phyloP scores from a whole-genome alignment of 2,888 invertebrate species.

The Allacma fusca region DNA sequence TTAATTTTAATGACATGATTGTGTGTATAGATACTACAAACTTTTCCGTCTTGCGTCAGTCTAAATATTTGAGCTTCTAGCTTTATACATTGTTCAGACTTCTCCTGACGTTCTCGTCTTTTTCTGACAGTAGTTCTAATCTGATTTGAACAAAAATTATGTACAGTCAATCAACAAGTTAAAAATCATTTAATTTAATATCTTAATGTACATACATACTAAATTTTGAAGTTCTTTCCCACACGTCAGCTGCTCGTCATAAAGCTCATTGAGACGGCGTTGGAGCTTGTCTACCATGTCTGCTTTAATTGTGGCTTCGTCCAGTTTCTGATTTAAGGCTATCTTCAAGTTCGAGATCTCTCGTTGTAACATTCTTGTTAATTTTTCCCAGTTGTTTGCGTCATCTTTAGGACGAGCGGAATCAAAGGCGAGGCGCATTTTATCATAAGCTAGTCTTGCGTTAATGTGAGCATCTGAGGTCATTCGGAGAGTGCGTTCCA shows the following conservation, averaged over 20 bases:
- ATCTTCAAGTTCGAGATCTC: conserved; percentile 57
- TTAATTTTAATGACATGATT: neutral
- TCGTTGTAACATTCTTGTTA: conserved; percentile 50
- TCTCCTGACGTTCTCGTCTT: conserved; percentile 57
- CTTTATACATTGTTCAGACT: conserved; percentile 58
- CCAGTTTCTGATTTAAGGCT: conserved; percentile 51
- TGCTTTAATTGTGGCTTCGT: conserved; percentile 52
- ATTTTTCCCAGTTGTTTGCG: conserved; percentile 58
- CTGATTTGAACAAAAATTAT: no score
- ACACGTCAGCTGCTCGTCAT: conserved; percentile 54
- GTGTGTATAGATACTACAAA: neutral
- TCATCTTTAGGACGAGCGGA: conserved; percentile 51
- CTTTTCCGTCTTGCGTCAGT: conserved; percentile 51
- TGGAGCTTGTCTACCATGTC: conserved; percentile 53
- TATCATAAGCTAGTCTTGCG: conserved; percentile 57
- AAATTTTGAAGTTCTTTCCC: conserved; percentile 58
- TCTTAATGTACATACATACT: no score
- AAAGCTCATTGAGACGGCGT: conserved; percentile 52
- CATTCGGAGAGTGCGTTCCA: conserved; percentile 53
- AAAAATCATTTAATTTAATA: no score
- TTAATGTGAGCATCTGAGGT: conserved; percentile 53
- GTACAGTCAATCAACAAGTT: no score
- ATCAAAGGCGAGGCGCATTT: conserved; percentile 57
- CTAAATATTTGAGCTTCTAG: conserved; percentile 54
- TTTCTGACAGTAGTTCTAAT: conserved; percentile 54